phyloP scores from a whole-genome alignment of 53 echinoderm and acorn worm genomes.

The Arbacia lixula region DNA sequence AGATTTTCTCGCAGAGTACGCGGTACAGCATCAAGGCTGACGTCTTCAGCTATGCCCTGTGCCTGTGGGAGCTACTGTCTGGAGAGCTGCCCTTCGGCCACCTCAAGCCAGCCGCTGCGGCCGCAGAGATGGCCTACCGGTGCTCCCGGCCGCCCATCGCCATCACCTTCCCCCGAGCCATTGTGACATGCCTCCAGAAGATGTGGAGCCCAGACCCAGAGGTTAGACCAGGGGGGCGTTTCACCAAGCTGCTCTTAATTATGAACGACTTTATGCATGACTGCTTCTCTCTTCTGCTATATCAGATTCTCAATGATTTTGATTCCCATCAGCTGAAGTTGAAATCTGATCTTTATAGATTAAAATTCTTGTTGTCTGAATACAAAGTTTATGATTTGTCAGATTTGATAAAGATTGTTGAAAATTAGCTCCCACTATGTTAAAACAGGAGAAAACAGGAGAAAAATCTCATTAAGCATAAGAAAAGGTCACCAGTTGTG shows the following conservation, averaged over 20 bases:
- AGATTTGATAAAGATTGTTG: not conserved
- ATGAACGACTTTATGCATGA: too few relatives aligned
- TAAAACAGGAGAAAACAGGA: too few relatives aligned
- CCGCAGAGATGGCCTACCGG: conserved; percentile 60
- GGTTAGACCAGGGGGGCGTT: not conserved
- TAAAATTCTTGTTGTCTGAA: not conserved
- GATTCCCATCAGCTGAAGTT: too few relatives aligned
- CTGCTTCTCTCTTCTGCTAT: too few relatives aligned
- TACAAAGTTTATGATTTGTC: not conserved
- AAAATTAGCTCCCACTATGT: too few relatives aligned
- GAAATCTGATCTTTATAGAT: too few relatives aligned
- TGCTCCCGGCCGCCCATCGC: conserved; percentile 57
- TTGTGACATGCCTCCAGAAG: conserved; percentile 52
- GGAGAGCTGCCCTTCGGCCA: conserved; percentile 59
- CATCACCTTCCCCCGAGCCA: conserved; percentile 48
- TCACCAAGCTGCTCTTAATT: too few relatives aligned
- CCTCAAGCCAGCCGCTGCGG: conserved; percentile 66
- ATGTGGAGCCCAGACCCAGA: conserved; percentile 54
- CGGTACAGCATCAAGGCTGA: conserved; percentile 59
- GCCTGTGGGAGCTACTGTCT: conserved; percentile 62
- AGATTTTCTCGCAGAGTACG: conserved; percentile 59
- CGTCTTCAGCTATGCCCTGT: conserved; percentile 63
- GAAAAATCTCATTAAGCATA: too few relatives aligned
- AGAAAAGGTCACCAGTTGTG: too few relatives aligned
- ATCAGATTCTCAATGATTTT: too few relatives aligned